Percentiles rank a stretch among this genome's conserved stretches.
These are phyloP conservation scores for Apamea sordens DNA, from an alignment of 2,888 invertebrate genomes.

Conservation along the genomic window DNA sequence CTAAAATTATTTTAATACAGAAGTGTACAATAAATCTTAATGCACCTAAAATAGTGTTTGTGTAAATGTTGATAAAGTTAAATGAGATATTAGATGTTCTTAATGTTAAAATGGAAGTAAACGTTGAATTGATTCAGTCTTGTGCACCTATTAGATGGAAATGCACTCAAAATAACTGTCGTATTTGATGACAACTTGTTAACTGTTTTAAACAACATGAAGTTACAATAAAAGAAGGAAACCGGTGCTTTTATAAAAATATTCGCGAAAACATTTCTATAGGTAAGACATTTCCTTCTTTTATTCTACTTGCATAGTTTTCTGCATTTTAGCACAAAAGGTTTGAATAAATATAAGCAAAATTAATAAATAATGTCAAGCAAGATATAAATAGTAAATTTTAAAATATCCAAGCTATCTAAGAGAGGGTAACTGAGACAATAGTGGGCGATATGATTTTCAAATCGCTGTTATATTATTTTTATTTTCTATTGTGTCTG, in stretches of 20 bases:
- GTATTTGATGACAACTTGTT: constrained; percentile 67
- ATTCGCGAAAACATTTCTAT: constrained; percentile 39
- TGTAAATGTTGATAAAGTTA: constrained; percentile 75
- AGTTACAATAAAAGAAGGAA: constrained; percentile 79
- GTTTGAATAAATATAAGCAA: constrained; percentile 66
- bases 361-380: constrained; percentile 59
- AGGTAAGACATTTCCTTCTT: constrained; percentile 77
- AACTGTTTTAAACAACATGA: constrained; percentile 60
- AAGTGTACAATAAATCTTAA: constrained; percentile 79
- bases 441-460: constrained; percentile 38
- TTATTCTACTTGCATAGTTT: constrained; percentile 72
- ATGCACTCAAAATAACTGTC: constrained; percentile 76
- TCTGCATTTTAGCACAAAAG: constrained; percentile 73
- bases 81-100: constrained; percentile 72
- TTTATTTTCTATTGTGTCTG: constrained; percentile 71
- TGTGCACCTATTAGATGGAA: constrained; percentile 82
- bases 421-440: constrained; percentile 81
- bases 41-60: constrained; percentile 85
- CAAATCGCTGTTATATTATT: background rate
- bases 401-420: constrained; percentile 57
- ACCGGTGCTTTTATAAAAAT: constrained; percentile 46
- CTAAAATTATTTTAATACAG: constrained; percentile 81
- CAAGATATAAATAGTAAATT: constrained; percentile 55
- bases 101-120: constrained; percentile 75
- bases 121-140: constrained; percentile 69